Evolutionary conservation across 2,113 vertebrate species (phyloP).

Genomic region (Trogon melanurus): DNA sequence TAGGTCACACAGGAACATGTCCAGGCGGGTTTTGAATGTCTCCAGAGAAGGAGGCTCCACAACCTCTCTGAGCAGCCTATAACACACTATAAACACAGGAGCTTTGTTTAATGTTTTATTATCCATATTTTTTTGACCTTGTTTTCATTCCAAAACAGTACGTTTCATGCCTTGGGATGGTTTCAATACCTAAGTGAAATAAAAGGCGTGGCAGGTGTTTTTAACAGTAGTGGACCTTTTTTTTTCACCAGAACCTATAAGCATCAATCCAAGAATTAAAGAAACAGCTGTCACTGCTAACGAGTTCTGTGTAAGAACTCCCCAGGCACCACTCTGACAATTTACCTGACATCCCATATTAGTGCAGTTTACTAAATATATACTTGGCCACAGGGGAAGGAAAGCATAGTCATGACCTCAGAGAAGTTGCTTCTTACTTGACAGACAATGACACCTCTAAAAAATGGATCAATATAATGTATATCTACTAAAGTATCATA

Average conservation of each 20-base stretch:
- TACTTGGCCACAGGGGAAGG: not conserved
- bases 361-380: not conserved
- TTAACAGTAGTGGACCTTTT: not conserved
- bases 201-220: not conserved
- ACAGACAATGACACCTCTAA: not conserved
- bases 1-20: no score
- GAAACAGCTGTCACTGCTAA: not conserved
- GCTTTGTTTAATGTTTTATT: not conserved
- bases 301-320: not conserved
- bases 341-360: not conserved
- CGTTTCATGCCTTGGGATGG: not conserved
- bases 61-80: no score
- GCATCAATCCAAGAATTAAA: not conserved
- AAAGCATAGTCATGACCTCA: not conserved
- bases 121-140: not conserved
- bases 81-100: not conserved
- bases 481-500: not conserved
- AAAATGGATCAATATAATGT: not conserved
- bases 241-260: not conserved
- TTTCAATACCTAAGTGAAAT: not conserved
- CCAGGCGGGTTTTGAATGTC: no score
- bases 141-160: not conserved
- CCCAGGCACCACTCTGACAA: not conserved
- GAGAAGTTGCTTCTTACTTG: not conserved
- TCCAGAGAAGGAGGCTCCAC: no score